Evolutionary conservation across 2,888 invertebrate genomes (phyloP).

Genomic region (Limenitis arthemis): DNA sequence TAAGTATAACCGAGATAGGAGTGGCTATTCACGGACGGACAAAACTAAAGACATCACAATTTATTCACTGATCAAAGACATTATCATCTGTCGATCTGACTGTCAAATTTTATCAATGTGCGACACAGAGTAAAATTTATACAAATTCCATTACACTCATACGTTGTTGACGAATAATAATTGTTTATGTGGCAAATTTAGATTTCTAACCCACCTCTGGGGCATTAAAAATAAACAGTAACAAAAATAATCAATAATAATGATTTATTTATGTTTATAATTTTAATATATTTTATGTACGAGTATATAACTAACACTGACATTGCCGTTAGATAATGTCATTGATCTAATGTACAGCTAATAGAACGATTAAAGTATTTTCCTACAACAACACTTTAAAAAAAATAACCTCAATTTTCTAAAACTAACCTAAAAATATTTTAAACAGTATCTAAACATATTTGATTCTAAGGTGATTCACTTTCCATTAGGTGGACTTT

Average conservation of each 20-base stretch:
- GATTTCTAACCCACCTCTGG: neutral
- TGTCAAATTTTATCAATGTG: constrained; percentile 20
- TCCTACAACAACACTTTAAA: too few relatives aligned
- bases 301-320: too few relatives aligned
- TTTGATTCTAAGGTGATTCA: too few relatives aligned
- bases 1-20: constrained; percentile 48
- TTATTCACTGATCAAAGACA: constrained; percentile 11
- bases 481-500: too few relatives aligned
- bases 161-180: neutral
- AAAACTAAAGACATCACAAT: constrained; percentile 30
- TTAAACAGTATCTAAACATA: too few relatives aligned
- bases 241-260: neutral
- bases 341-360: too few relatives aligned
- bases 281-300: too few relatives aligned
- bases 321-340: too few relatives aligned
- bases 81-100: constrained; percentile 26
- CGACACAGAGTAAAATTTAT: constrained; percentile 10
- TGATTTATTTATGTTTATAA: too few relatives aligned
- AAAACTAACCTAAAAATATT: too few relatives aligned
- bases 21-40: constrained; percentile 64
- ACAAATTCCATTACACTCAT: constrained; percentile 2
- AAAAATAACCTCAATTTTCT: too few relatives aligned
- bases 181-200: neutral
- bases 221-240: neutral
- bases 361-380: too few relatives aligned